Base-by-base conservation (phyloP, 1,140 invertebrate species). In the Zaprionus tsacasi region DNA sequence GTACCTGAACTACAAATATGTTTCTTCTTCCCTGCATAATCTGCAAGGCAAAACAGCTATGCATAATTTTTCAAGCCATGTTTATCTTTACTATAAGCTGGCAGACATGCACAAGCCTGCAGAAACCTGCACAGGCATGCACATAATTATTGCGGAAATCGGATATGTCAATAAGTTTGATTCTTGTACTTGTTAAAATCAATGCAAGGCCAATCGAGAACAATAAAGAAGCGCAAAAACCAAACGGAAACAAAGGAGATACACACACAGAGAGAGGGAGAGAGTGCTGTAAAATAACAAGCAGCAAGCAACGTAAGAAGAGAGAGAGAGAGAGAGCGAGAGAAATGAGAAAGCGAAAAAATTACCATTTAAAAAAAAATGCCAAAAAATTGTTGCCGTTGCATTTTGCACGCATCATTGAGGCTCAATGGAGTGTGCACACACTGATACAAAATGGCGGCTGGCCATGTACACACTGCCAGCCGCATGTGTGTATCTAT, bases 331-430 rank as follows among this genome's bases (percentile, higher is more conserved):
- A n/a, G 43, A 25, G 35, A 38, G 56, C 25, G 36, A 73, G 55
- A n/a, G 59, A 61, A 8, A 36, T 50, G 45, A 50, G 17, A 17
- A 17, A 63, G 36, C 48, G 43, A 75, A 83, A 88, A 89, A 89
- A 89, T 76, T 88, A 73, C 78, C 80, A 83, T 83, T 89, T 81
- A 83, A 88, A 89, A 83, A 82, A 85, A 89, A 85, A 78, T 78
- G 70, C 73, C 82, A 71, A 85, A 72, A 73, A 91, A 81, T 83
- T 82, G 82, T 86, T 91, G 82, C 80, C 82, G 87, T 87, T 87
- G 79, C 82, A 91, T 91, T 91, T 91, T 87, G 87, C 82, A 81
- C 86, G 81, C 87, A 91, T 87, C 87, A 91, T 91, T 91, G 87
- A 78, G 74, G 78, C 80, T 82, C 82, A 91, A 91, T 91, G 82